Conservation (phyloP, 2,888 invertebrate genomes). For the Dicranocentrus wangi region DNA sequence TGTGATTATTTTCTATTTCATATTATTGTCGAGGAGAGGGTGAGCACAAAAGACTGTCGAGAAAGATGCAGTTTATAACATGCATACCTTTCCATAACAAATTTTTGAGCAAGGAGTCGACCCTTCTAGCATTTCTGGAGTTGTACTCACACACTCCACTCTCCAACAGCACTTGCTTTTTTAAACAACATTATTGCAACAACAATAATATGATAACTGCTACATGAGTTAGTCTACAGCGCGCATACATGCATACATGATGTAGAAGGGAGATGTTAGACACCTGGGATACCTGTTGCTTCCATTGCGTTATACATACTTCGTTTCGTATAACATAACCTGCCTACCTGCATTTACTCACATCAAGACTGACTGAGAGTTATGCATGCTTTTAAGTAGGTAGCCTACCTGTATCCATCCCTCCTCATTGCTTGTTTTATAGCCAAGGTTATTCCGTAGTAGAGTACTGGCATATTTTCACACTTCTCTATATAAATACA, state of each 20-base stretch:
- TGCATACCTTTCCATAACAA: conserved; percentile 58
- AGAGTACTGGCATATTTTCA: conserved; percentile 56
- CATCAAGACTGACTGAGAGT: conserved; percentile 7
- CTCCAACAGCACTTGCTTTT: not conserved
- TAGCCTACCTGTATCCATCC: conserved; percentile 1
- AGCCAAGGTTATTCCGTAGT: conserved; percentile 48
- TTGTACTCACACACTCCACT: conserved; percentile 34
- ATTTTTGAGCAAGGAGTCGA: conserved; percentile 57
- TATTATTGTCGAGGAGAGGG: conserved; percentile 49
- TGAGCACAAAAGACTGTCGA: conserved; percentile 29
- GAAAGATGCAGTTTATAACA: conserved; percentile 32
- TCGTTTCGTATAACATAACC: not conserved
- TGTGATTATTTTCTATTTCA: conserved; percentile 22
- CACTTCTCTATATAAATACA: conserved; percentile 31
- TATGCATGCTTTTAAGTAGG: not conserved
- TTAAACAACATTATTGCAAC: conserved; percentile 17
- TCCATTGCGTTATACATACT: not conserved
- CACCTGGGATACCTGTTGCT: conserved; percentile 60
- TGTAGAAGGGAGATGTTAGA: conserved; percentile 21
- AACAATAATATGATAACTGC: conserved; percentile 8
- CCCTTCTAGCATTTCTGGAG: conserved; percentile 56
- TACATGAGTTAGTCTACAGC: conserved; percentile 3
- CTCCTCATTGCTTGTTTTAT: not conserved
- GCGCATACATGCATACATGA: not conserved
- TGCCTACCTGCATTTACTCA: conserved; percentile 9